Base-by-base conservation (phyloP, 2,797 vertebrate genomes). In the Melanogrammus aeglefinus region DNA sequence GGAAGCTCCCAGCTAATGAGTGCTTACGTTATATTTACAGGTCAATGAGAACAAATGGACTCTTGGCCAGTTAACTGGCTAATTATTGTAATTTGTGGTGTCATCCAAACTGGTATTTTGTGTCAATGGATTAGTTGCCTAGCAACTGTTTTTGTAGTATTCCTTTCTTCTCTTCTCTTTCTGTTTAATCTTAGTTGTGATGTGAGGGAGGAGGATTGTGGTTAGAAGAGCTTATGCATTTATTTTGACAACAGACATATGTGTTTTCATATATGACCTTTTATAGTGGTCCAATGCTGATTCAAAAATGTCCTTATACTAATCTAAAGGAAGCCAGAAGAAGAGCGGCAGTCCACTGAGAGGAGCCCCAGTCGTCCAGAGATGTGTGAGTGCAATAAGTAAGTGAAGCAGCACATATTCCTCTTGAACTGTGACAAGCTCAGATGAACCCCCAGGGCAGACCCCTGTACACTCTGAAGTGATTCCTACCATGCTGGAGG, bases 101-200 rank as follows among this genome's bases (percentile, higher is more conserved):
- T 86, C 81, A 85, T 78, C 84, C 81, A 81, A 73, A 80, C 47
- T 2, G 3, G 63, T 79, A 80, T 75, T 79, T 78, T 36, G 73
- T 79, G 83, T 79, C 81, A 81, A 76, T 80, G 79, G 86, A 92
- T 89, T 91, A 88, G 92, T 94, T 92, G 91, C 93, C 80, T 87
- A 89, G 93, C 92, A 93, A 93, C 92, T 90, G 90, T 92, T 89
- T 87, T 92, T 87, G 86, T 89, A 88, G 87, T 85, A 82, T 90
- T 79, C 74, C 44, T 83, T 88, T 81, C 69, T 82, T 88, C 81
- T 88, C 85, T 77, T 83, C 76, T 85, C 76, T 85, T 77, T 83
- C 31, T 86, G 77, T 76, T 27, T 27, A 27, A 13, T 69, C 24
- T 27, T 35, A 88, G 86, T 79, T 78, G 75, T 78, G 77, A 89